Base-by-base conservation (phyloP, 2,797 vertebrate species). In the Schizopygopsis pylzovi region DNA sequence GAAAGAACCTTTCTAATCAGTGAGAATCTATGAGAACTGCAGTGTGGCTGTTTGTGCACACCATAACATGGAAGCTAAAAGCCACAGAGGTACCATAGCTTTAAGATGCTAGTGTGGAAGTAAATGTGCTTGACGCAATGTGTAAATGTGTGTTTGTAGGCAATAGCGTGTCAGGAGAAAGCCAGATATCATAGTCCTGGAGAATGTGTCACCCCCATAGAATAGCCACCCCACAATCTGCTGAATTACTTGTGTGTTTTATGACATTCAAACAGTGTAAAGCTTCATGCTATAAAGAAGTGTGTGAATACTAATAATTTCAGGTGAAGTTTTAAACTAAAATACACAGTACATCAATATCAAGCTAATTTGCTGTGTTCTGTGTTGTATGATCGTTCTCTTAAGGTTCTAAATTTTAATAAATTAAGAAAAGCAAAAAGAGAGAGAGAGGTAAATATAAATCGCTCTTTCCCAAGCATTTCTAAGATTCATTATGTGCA, bases 401-500 rank as follows among this genome's bases (percentile, higher is more conserved):
- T 61, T 3, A 37, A 65, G 33, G 3, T 43, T 43, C 33, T 41
- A 37, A 28, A 84, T 43, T 37, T 70, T 11, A 47, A 56, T 20
- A 61, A 71, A 80, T 71, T 71, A 25, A 16, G n/a, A 43, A 68
- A 78, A 41, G 16, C 1, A 12, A 43, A n/a, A 6, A 47, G 92
- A 92, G 83, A 91, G 87, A 91, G 90, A 92, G 88, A 91, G 92
- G 90, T 92, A 93, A 92, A 94, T 88, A 91, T 92, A 89, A 88
- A 90, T 90, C 89, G 89, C 92, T 92, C 92, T 94, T 95, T 95
- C 94, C 93, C 93, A 94, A 93, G 93, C 92, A 93, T 93, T 93
- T 90, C 93, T 93, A 91, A 92, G 92, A 93, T 94, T 95, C 92
- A 95, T 94, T 94, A 93, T 95, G 92, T 94, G 91, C 93, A 95